Conservation (phyloP, 2,113 vertebrate species). For the Trematomus loennbergii region DNA sequence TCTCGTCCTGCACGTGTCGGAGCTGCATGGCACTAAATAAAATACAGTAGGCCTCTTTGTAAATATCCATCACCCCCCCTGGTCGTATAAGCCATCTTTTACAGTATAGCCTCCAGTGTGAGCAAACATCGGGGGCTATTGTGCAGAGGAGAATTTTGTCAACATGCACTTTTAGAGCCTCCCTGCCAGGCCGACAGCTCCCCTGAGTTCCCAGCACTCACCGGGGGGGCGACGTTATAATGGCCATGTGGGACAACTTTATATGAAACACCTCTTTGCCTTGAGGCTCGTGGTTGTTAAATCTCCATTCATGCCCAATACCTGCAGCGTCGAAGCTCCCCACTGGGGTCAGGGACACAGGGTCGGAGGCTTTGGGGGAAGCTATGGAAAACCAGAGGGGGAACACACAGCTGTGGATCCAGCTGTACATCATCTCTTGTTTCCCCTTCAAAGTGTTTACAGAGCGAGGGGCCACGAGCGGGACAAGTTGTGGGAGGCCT, state of each 20-base stretch:
- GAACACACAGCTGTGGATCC: constrained; percentile 38
- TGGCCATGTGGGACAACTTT: constrained; percentile 71
- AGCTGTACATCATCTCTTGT: constrained; percentile 45
- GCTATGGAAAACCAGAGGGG: constrained; percentile 30
- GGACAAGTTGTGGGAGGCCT: constrained; percentile 34
- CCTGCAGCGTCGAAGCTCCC: constrained; percentile 59
- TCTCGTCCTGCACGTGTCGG: background rate
- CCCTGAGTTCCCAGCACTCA: constrained; percentile 70
- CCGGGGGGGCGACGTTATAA: constrained; percentile 65
- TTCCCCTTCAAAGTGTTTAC: constrained; percentile 62
- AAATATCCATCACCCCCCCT: constrained; percentile 19
- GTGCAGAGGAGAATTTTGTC: constrained; percentile 58
- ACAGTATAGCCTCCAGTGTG: constrained; percentile 34
- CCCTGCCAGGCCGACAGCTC: constrained; percentile 63
- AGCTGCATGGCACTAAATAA: constrained; percentile 10
- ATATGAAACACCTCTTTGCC: constrained; percentile 79
- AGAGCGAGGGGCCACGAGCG: constrained; percentile 38
- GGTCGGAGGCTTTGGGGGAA: constrained; percentile 27
- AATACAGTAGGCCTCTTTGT: constrained; percentile 47
- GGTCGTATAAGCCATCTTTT: constrained; percentile 30
- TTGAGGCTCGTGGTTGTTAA: constrained; percentile 71
- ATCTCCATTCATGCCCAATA: constrained; percentile 54
- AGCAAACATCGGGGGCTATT: constrained; percentile 59
- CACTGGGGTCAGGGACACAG: constrained; percentile 59
- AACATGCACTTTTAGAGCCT: constrained; percentile 61